phyloP scores from a whole-genome alignment of 2,113 vertebrate species.

The Felis chaus region DNA sequence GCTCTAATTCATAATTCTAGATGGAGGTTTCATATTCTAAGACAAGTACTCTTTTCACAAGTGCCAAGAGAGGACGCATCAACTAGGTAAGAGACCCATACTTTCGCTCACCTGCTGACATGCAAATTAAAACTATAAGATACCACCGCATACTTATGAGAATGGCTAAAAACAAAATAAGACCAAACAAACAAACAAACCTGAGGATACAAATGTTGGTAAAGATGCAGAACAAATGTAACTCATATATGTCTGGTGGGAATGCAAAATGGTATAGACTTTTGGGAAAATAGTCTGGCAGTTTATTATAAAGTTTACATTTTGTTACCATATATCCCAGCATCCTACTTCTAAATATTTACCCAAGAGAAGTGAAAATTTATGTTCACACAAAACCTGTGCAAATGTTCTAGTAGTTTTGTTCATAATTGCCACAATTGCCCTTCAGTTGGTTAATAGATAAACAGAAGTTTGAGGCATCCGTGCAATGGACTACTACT shows the following conservation, averaged over 20 bases:
- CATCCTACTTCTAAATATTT: not conserved
- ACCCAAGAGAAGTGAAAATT: slow-evolving; percentile 32
- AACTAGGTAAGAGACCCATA: not conserved
- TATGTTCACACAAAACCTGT: not conserved
- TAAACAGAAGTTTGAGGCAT: slow-evolving; percentile 22
- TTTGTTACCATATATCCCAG: not conserved
- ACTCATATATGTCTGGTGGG: not conserved
- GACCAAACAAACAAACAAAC: not conserved
- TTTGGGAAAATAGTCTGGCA: not conserved
- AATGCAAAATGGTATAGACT: slow-evolving; percentile 16
- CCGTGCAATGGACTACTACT: not conserved
- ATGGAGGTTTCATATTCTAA: not conserved
- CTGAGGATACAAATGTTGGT: not conserved
- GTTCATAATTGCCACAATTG: slow-evolving; percentile 5
- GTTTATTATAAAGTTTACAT: not conserved
- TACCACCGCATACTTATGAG: not conserved
- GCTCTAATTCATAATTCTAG: slow-evolving; percentile 23
- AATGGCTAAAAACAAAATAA: slow-evolving; percentile 22
- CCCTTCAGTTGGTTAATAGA: not conserved
- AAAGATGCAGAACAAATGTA: not conserved
- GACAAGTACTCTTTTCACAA: slow-evolving; percentile 7
- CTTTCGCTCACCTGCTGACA: not conserved
- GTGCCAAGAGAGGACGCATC: not conserved
- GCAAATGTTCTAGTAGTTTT: slow-evolving; percentile 6
- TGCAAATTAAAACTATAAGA: not conserved